Evolutionary conservation across 2,888 invertebrate species (phyloP).

Genomic region (Cryptus viduatorius): DNA sequence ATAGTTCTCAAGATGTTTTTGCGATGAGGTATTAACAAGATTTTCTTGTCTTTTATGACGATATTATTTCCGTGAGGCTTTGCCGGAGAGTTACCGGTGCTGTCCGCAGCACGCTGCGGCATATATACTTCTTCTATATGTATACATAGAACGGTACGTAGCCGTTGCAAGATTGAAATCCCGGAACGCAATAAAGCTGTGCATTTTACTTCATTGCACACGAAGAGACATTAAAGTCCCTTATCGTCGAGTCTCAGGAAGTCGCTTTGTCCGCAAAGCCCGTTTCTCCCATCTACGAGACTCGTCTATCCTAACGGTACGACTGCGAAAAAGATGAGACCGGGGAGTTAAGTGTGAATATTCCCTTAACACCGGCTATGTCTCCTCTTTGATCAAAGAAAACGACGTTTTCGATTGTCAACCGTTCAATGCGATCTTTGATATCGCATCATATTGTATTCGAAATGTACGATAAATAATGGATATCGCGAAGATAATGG

Average conservation of each 20-base stretch:
- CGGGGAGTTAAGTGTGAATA: conserved; percentile 22
- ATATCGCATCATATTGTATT: neutral
- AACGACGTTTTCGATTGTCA: neutral
- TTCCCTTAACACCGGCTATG: conserved; percentile 14
- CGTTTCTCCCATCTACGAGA: neutral
- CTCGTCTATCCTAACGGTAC: neutral
- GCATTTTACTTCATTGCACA: conserved; percentile 69
- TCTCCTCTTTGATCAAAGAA: conserved; percentile 12
- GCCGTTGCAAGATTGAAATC: conserved; percentile 64
- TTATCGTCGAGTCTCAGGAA: conserved; percentile 64
- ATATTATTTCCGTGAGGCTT: conserved; percentile 43
- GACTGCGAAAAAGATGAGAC: conserved; percentile 33
- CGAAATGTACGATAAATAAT: neutral
- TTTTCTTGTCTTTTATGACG: conserved; percentile 59
- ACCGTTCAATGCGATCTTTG: neutral
- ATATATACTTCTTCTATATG: neutral
- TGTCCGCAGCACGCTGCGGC: conserved; percentile 9
- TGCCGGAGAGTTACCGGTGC: neutral
- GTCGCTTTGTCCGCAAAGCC: conserved; percentile 62
- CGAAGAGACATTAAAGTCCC: conserved; percentile 66
- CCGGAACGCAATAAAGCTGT: conserved; percentile 66
- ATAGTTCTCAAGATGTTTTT: conserved; percentile 50
- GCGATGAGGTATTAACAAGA: conserved; percentile 64
- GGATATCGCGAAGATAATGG: neutral
- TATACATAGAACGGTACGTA: conserved; percentile 28